A percentile compares a stretch with the other conserved stretches of the same genome.
Conservation (phyloP, 2,797 vertebrate genomes). For the Parauchenoglanis ngamensis region DNA sequence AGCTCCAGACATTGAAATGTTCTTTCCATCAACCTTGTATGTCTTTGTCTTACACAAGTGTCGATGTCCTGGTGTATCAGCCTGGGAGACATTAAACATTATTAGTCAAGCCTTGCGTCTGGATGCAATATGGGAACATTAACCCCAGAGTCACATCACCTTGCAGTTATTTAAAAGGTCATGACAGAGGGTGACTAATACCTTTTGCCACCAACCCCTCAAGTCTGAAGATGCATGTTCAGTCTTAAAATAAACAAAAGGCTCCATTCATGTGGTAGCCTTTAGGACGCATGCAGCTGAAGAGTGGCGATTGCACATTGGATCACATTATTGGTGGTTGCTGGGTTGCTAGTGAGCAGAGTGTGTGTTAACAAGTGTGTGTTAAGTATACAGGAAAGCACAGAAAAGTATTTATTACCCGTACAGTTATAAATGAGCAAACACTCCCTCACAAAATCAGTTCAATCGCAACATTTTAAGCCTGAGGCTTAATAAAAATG, state of each 20-base stretch:
- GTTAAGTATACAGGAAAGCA: not conserved
- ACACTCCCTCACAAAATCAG: too few relatives aligned
- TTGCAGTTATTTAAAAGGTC: constrained; percentile 77
- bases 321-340: constrained; percentile 19
- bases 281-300: constrained; percentile 71
- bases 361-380: not conserved
- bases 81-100: constrained; percentile 57
- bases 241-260: constrained; percentile 70
- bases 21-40: constrained; percentile 29
- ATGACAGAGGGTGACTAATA: constrained; percentile 65
- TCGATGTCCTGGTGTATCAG: constrained; percentile 52
- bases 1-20: constrained; percentile 34
- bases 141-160: constrained; percentile 71
- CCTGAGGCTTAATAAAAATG: not conserved
- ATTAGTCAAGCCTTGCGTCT: constrained; percentile 65
- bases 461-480: not conserved
- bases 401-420: not conserved
- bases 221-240: constrained; percentile 72
- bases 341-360: constrained; percentile 13
- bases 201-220: constrained; percentile 68
- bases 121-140: constrained; percentile 71
- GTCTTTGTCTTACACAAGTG: constrained; percentile 48
- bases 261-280: constrained; percentile 67
- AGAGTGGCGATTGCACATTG: constrained; percentile 40
- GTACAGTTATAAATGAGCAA: not conserved